Evolutionary conservation across 2,888 invertebrate species (phyloP).

Genomic region (Trissolcus brochymenae): DNA sequence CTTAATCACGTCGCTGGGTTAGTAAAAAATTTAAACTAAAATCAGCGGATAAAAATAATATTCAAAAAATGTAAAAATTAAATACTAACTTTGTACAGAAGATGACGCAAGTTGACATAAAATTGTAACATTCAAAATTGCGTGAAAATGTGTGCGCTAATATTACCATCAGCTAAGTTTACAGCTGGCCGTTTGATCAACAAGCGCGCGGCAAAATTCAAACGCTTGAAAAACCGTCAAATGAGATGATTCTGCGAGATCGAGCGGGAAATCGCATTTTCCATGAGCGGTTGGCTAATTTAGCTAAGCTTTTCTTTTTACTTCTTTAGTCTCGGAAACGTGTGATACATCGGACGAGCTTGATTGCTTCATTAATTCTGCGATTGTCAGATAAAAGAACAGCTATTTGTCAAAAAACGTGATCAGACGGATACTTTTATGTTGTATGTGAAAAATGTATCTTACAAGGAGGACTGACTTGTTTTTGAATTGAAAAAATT

Average conservation of each 20-base stretch:
- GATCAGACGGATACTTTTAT: conserved; percentile 49
- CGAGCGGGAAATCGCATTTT: conserved; percentile 44
- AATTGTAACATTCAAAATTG: conserved; percentile 37
- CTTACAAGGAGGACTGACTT: conserved; percentile 32
- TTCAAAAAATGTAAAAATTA: too few relatives aligned
- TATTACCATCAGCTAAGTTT: conserved; percentile 13
- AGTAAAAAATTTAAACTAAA: too few relatives aligned
- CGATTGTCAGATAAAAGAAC: conserved; percentile 56
- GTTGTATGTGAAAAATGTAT: conserved; percentile 19
- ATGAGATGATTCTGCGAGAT: conserved; percentile 35
- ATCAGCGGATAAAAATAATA: background rate
- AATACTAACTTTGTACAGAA: conserved; percentile 29
- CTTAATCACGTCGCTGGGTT: conserved; percentile 6
- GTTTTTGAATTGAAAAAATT: conserved; percentile 14
- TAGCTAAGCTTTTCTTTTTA: conserved; percentile 41
- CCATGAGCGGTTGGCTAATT: conserved; percentile 30
- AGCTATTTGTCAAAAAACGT: conserved; percentile 48
- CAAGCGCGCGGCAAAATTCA: conserved; percentile 25
- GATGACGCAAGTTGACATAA: conserved; percentile 30
- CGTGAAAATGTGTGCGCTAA: conserved; percentile 9
- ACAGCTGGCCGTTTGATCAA: conserved; percentile 27
- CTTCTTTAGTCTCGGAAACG: conserved; percentile 15
- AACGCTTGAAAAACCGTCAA: conserved; percentile 25
- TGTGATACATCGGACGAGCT: conserved; percentile 47
- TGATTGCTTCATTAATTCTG: conserved; percentile 31